A percentile compares a stretch with the other conserved stretches of the same genome.
Evolutionary conservation across 2,113 vertebrate genomes (phyloP).

Genomic region (Gallinago undulata): DNA sequence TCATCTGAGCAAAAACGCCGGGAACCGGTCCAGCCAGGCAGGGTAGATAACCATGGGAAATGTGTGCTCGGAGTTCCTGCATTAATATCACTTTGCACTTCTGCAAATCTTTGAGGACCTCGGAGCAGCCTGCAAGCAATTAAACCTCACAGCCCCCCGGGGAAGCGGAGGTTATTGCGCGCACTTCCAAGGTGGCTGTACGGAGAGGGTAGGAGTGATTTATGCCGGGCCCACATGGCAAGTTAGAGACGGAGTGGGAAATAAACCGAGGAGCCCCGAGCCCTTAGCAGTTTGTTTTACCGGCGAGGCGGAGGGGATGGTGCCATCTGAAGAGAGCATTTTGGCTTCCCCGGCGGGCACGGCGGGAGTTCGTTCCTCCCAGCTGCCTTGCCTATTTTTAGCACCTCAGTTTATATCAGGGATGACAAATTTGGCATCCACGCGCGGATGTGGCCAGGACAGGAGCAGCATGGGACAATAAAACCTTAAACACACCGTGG

Average conservation of each 20-base stretch:
- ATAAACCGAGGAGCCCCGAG: background rate
- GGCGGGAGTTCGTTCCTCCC: background rate
- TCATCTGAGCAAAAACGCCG: background rate
- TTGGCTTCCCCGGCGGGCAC: background rate
- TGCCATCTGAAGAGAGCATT: background rate
- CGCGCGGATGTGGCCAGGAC: conserved; percentile 44
- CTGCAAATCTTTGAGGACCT: background rate
- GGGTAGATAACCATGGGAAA: background rate
- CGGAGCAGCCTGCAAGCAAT: background rate
- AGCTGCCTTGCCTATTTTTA: conserved; percentile 39
- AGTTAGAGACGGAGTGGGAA: background rate
- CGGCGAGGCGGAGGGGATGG: background rate
- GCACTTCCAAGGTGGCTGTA: background rate
- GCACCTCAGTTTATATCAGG: conserved; percentile 7
- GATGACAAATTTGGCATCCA: background rate
- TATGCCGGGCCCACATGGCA: background rate
- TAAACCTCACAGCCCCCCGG: conserved; percentile 8
- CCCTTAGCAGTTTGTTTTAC: background rate
- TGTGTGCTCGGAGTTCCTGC: background rate
- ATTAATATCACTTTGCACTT: background rate
- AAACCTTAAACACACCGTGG: background rate
- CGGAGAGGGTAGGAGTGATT: background rate
- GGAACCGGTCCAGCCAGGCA: conserved; percentile 4
- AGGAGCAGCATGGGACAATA: conserved; percentile 10
- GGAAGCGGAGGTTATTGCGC: background rate